Percentiles rank a stretch among this genome's conserved stretches.
phyloP scores from a whole-genome alignment of 2,797 vertebrate species.

The Ctenochaetus hawaiiensis region DNA sequence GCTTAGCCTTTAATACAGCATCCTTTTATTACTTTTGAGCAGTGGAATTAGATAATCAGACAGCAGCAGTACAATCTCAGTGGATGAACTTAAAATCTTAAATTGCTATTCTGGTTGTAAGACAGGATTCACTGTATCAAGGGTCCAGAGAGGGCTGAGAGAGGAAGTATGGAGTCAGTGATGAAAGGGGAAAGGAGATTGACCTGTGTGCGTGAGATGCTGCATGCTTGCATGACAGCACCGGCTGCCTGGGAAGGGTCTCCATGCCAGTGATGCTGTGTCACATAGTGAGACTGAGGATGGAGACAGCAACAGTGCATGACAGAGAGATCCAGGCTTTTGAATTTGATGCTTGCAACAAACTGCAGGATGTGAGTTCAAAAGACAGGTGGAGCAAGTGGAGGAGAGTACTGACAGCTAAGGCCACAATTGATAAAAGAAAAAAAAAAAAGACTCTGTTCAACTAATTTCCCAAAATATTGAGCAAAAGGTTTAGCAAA shows the following conservation, averaged over 20 bases:
- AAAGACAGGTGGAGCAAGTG: background rate
- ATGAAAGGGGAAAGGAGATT: background rate
- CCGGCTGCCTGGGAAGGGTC: background rate
- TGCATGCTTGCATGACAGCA: background rate
- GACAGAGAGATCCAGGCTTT: background rate
- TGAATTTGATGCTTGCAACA: background rate
- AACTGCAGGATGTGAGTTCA: background rate
- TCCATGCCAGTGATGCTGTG: background rate
- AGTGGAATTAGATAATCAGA: slow-evolving; percentile 66
- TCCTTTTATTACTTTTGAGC: slow-evolving; percentile 78
- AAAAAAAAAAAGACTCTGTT: background rate
- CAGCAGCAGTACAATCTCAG: slow-evolving; percentile 24
- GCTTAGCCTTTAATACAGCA: slow-evolving; percentile 70
- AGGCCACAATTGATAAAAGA: background rate
- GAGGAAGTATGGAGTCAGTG: background rate
- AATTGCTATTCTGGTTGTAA: slow-evolving; percentile 4
- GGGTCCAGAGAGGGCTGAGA: background rate
- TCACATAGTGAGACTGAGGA: background rate
- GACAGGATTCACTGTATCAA: slow-evolving; percentile 3
- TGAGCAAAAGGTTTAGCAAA: background rate
- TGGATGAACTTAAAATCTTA: slow-evolving; percentile 15
- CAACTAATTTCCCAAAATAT: background rate
- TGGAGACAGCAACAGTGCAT: too few species aligned
- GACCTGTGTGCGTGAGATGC: background rate
- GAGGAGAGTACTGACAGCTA: background rate